These are phyloP conservation scores for Ia io DNA, from an alignment of 2,113 vertebrate genomes.

Conservation along the genomic window DNA sequence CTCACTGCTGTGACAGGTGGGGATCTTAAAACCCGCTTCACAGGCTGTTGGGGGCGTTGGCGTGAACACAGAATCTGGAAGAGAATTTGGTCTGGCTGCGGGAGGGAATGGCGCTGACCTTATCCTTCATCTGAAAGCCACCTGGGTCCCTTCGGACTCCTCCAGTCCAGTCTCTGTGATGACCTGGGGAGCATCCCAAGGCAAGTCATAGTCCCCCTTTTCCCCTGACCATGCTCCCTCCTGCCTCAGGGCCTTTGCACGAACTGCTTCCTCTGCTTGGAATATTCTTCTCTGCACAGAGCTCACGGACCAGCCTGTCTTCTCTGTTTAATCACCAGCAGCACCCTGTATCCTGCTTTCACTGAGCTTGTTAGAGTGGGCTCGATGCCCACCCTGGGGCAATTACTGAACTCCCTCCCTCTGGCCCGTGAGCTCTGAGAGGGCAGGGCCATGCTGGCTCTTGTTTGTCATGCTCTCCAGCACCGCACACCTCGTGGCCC, in stretches of 20 bases:
- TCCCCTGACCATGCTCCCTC: not conserved
- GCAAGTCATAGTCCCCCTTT: not conserved
- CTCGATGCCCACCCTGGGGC: not conserved
- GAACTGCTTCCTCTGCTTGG: not conserved
- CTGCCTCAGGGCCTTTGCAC: not conserved
- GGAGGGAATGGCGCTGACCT: not conserved
- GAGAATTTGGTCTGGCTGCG: not conserved
- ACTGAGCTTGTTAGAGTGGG: not conserved
- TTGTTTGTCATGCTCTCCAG: not conserved
- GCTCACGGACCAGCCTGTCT: not conserved
- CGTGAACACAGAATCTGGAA: not conserved
- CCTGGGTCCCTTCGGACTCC: not conserved
- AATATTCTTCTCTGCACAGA: not conserved
- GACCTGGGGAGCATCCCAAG: not conserved
- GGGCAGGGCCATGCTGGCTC: not conserved
- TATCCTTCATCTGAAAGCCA: not conserved
- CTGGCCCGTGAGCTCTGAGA: fast-evolving
- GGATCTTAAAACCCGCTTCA: not conserved
- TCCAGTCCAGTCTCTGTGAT: not conserved
- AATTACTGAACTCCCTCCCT: not conserved
- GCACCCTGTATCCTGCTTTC: not conserved
- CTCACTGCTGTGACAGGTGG: not conserved
- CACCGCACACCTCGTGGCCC: no score
- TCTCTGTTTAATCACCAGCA: not conserved
- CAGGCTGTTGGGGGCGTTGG: not conserved